These are phyloP conservation scores for Tinea pellionella DNA, from an alignment of 2,888 invertebrate genomes.

Conservation along the genomic window DNA sequence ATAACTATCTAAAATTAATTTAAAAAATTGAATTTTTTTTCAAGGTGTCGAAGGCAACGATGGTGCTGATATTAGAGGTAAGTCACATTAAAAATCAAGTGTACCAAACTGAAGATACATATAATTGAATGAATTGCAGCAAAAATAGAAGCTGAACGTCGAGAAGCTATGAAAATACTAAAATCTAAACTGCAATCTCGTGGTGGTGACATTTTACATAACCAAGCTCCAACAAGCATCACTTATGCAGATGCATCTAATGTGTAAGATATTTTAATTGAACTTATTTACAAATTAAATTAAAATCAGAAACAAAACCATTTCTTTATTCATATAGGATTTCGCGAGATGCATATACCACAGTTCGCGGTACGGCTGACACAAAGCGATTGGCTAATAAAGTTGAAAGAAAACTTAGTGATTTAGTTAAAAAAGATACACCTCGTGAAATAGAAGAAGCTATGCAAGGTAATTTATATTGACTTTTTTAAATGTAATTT, in stretches of 20 bases:
- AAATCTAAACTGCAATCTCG: constrained; percentile 30
- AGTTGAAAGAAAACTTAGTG: constrained; percentile 42
- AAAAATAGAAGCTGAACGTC: background rate
- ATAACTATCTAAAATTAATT: too few relatives aligned
- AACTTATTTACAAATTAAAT: too few relatives aligned
- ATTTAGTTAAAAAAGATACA: constrained; percentile 32
- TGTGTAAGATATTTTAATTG: constrained; percentile 27
- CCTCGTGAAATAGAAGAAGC: constrained; percentile 31
- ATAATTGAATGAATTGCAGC: too few relatives aligned
- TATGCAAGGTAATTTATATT: constrained; percentile 42
- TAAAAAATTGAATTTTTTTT: too few relatives aligned
- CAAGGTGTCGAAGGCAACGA: too few relatives aligned
- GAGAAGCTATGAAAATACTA: constrained; percentile 28
- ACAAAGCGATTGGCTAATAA: constrained; percentile 47
- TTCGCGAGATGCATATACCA: too few relatives aligned
- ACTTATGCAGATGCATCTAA: constrained; percentile 35
- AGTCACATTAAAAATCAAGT: too few relatives aligned
- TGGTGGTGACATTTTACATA: constrained; percentile 38
- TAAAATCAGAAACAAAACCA: too few relatives aligned
- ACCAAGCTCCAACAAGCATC: constrained; percentile 37
- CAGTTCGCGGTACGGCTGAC: constrained; percentile 41
- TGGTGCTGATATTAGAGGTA: too few relatives aligned
- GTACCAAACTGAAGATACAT: too few relatives aligned
- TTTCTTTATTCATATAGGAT: too few relatives aligned
- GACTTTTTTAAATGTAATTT: background rate